Conservation (phyloP, 2,888 invertebrate species). For the Cyclophora albipunctata region DNA sequence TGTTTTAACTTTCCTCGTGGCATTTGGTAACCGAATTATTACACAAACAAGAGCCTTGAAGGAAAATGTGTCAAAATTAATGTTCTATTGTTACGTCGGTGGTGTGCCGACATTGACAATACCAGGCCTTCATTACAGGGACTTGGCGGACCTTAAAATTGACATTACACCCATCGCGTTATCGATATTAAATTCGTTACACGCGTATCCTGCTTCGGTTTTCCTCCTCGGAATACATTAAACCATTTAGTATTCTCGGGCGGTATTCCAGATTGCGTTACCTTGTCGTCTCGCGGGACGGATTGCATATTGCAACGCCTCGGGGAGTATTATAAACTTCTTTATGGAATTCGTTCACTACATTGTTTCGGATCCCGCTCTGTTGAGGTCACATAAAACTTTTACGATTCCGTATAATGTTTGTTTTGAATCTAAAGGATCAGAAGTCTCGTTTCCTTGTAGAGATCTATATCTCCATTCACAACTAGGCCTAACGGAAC, state of each 20-base stretch:
- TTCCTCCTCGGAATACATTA: slow-evolving; percentile 61
- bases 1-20: too few relatives aligned
- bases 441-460: too few relatives aligned
- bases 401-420: too few relatives aligned
- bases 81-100: too few relatives aligned
- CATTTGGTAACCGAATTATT: too few relatives aligned
- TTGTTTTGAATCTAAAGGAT: too few relatives aligned
- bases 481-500: too few relatives aligned
- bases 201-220: slow-evolving; percentile 39
- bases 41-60: background rate
- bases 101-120: background rate
- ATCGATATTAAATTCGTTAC: slow-evolving; percentile 32
- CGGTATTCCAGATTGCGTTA: slow-evolving; percentile 50
- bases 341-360: slow-evolving; percentile 17
- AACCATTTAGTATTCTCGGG: slow-evolving; percentile 50
- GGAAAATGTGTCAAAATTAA: too few relatives aligned
- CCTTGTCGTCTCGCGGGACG: slow-evolving; percentile 54
- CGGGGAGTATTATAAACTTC: slow-evolving; percentile 18
- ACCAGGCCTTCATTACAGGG: slow-evolving; percentile 4
- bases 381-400: background rate
- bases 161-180: slow-evolving; percentile 23
- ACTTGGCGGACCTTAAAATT: slow-evolving; percentile 12
- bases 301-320: slow-evolving; percentile 49
- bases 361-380: slow-evolving; percentile 3
- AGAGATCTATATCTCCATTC: too few relatives aligned